Conservation (phyloP, 2,113 vertebrate species). For the Corydoras sp. region DNA sequence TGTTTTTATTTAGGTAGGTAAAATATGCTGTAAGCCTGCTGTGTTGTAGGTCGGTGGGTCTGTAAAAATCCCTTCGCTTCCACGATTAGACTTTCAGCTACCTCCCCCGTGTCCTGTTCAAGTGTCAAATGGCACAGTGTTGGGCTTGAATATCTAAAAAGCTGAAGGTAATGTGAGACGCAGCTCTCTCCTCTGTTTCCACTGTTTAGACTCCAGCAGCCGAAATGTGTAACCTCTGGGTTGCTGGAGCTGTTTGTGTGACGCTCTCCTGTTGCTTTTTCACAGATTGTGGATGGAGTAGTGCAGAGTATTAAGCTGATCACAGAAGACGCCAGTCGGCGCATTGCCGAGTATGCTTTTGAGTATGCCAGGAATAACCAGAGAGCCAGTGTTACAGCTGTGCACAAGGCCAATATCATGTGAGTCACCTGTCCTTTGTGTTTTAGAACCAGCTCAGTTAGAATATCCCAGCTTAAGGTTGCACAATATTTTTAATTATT, state of each 20-base stretch:
- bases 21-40: not conserved
- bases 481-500: not conserved
- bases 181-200: not conserved
- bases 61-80: too few species aligned
- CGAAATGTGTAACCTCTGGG: not conserved
- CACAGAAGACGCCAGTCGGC: conserved; percentile 84
- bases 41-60: not conserved
- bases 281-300: conserved; percentile 92
- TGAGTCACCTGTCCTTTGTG: conserved; percentile 53
- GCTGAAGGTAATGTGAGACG: not conserved
- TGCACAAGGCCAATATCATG: conserved; percentile 98
- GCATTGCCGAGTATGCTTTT: conserved; percentile 92
- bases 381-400: conserved; percentile 84
- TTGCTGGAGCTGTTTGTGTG: not conserved
- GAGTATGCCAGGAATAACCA: conserved; percentile 91
- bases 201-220: not conserved
- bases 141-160: not conserved
- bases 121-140: not conserved
- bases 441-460: too few species aligned
- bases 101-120: conserved; percentile 9
- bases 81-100: not conserved
- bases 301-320: conserved; percentile 98
- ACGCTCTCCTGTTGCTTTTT: conserved; percentile 24
- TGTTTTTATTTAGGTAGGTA: conserved; percentile 34
- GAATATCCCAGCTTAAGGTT: too few species aligned